phyloP scores from a whole-genome alignment of 2,113 vertebrate species.

The Oxygymnocypris stewartii region DNA sequence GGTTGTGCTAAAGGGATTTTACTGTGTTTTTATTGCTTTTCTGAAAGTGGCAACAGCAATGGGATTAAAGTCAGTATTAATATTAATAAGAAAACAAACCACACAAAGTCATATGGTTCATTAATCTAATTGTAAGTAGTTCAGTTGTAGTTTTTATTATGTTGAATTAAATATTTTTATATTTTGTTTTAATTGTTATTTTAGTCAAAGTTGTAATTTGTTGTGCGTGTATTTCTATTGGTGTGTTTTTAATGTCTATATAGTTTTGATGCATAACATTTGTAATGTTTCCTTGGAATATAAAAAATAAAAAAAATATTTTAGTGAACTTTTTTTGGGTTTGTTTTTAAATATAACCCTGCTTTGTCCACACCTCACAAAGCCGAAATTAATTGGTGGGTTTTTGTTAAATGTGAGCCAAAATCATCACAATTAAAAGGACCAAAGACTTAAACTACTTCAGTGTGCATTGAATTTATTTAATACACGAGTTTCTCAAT shows the following conservation, averaged over 20 bases:
- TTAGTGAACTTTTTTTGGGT: background rate
- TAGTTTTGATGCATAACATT: background rate
- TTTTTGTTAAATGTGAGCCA: too few relatives aligned
- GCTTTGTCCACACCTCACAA: background rate
- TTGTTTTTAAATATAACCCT: background rate
- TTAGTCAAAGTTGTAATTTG: background rate
- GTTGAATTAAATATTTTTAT: background rate
- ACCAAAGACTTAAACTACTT: too few relatives aligned
- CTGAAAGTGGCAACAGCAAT: background rate
- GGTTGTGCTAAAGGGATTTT: background rate
- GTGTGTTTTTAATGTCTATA: background rate
- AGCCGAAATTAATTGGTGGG: too few relatives aligned
- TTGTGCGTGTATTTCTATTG: background rate
- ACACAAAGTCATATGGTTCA: background rate
- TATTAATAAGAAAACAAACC: background rate
- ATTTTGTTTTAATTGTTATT: background rate
- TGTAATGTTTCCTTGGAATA: background rate
- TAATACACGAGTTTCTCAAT: too few relatives aligned
- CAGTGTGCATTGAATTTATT: too few relatives aligned
- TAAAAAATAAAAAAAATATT: background rate
- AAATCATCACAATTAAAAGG: too few relatives aligned
- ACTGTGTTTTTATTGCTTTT: background rate
- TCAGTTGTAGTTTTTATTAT: background rate
- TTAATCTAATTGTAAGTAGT: background rate
- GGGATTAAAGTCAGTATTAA: background rate